Percentiles rank a stretch among this genome's conserved stretches.
Conservation (phyloP, 1,140 invertebrate genomes). For the Drosophila albomicans region DNA sequence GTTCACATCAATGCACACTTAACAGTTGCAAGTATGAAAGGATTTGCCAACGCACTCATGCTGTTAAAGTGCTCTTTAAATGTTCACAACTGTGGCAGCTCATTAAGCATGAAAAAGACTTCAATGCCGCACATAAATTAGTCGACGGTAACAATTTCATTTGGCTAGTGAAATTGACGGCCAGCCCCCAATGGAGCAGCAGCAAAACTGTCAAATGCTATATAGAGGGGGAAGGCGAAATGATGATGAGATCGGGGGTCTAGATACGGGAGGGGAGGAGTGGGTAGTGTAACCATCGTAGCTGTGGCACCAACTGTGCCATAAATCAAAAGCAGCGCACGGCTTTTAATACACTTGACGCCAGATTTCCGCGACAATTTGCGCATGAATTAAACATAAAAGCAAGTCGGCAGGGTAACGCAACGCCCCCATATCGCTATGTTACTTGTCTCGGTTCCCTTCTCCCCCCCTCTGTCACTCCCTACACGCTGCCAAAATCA, state of each 20-base stretch:
- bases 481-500: background rate
- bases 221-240: background rate
- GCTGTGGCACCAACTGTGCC: constrained; percentile 50
- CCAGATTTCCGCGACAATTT: constrained; percentile 84
- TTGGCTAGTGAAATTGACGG: constrained; percentile 77
- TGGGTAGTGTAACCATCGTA: constrained; percentile 6
- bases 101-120: constrained; percentile 39
- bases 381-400: constrained; percentile 83
- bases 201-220: background rate
- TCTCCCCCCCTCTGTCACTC: background rate
- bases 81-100: constrained; percentile 19
- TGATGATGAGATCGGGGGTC: background rate
- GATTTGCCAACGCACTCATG: background rate
- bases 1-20: background rate
- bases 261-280: background rate
- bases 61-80: constrained; percentile 9
- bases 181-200: constrained; percentile 22
- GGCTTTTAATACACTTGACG: constrained; percentile 81
- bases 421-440: background rate
- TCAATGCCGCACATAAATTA: constrained; percentile 70
- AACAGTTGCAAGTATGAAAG: background rate
- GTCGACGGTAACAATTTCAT: constrained; percentile 72
- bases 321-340: constrained; percentile 80
- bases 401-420: constrained; percentile 63
- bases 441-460: background rate